Evolutionary conservation across 2,113 vertebrate species (phyloP).

Genomic region (Marmota flaviventris): DNA sequence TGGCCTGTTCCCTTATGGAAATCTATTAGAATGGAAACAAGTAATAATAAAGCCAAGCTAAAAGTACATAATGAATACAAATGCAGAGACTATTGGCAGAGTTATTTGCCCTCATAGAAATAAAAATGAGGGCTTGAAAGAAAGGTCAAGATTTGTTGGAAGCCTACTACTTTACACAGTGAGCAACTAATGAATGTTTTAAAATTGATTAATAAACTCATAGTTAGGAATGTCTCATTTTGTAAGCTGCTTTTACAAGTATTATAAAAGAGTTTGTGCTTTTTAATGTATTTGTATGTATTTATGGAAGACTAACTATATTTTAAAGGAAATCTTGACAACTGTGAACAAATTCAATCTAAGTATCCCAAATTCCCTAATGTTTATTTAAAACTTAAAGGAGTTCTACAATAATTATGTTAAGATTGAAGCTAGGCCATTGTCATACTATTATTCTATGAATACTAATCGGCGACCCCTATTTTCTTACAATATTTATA

Average conservation of each 20-base stretch:
- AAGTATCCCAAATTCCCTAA: not conserved
- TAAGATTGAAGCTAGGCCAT: not conserved
- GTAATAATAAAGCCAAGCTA: not conserved
- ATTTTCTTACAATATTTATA: not conserved
- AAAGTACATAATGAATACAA: not conserved
- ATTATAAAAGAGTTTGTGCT: not conserved
- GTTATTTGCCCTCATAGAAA: not conserved
- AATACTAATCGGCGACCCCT: not conserved
- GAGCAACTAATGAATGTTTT: conserved; percentile 9
- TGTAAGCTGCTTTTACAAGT: conserved; percentile 27
- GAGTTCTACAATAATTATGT: not conserved
- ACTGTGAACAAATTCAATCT: conserved; percentile 10
- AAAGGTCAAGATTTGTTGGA: not conserved
- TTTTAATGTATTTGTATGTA: not conserved
- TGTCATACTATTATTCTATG: not conserved
- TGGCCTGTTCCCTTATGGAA: not conserved
- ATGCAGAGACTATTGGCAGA: not conserved
- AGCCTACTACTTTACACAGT: not conserved
- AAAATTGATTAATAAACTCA: not conserved
- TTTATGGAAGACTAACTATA: not conserved
- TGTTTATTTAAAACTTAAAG: not conserved
- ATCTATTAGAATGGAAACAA: conserved; percentile 29
- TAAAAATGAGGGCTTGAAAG: not conserved
- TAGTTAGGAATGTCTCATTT: not conserved
- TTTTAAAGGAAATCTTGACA: conserved; percentile 1